Base-by-base conservation (phyloP, 1,140 invertebrate genomes). In the Conus ventricosus region DNA sequence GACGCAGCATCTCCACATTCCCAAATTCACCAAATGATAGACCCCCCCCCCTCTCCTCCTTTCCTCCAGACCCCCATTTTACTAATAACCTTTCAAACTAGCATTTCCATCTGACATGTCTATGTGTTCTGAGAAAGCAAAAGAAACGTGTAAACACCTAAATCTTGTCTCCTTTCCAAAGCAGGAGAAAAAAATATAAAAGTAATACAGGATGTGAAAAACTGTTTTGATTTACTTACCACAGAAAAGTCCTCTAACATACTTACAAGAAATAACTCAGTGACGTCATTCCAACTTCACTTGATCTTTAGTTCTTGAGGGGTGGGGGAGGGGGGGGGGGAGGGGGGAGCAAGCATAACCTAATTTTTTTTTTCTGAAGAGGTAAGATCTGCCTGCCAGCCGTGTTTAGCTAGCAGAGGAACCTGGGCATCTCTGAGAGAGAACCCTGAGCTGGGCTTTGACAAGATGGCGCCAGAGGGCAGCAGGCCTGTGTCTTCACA, bases 231-330 rank as follows among this genome's bases (percentile, higher is more conserved):
- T 60, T n/a, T 78, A 78, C 39, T 39, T 78, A 25, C 39, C 76
- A 78, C n/a, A 78, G 76, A 25, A 78, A 78, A 27, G n/a, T 25
- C 27, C 25, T 27, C 8, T n/a, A 25, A 25, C 27, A 5, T 25
- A 6, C 51, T 15, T 20, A 53, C 23, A n/a, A 83, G 55, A 85
- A 60, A 76, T 13, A 53, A 20, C 60, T 76, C 54, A 63, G 84
- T 85, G 84, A 85, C 84, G 84, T 85, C 84, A 85, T 11, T 71
- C 51, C 51, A 85, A 85, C 8, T 85, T 85, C 75, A 85, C 75
- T 76, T 39, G 84, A 85, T 67, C 39, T 39, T 39, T 3, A 75
- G 23, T 85, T 6, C 25, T 63, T 51, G 39, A n/a, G 67, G 84
- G 39, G 39, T 0, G 39, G 39, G 39, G 39, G 39, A 3, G 39